Conservation (phyloP, 2,888 invertebrate species). For the Diplolepis rosae region DNA sequence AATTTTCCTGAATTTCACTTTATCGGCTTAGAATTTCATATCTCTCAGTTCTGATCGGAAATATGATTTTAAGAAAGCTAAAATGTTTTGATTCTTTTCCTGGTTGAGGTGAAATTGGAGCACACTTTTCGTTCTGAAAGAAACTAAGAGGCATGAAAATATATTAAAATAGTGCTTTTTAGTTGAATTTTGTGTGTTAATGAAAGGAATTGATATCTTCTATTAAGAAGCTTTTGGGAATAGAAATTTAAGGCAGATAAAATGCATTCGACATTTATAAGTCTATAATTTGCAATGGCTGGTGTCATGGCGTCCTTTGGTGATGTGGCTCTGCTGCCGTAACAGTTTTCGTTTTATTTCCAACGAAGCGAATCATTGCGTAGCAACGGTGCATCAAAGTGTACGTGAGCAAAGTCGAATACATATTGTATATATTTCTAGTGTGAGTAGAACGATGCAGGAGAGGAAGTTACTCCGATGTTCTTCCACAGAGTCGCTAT, state of each 20-base stretch:
- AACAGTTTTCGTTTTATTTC: slow-evolving; percentile 41
- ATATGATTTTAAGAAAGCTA: background rate
- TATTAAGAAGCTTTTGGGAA: background rate
- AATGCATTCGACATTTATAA: background rate
- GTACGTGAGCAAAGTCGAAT: background rate
- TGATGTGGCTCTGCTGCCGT: slow-evolving; percentile 64
- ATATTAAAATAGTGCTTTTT: no score
- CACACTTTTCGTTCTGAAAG: background rate
- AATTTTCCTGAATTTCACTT: background rate
- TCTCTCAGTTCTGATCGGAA: background rate
- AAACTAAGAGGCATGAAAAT: background rate
- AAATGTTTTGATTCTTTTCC: background rate
- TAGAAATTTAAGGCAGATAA: slow-evolving; percentile 2
- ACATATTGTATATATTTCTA: background rate
- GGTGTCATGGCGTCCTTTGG: slow-evolving; percentile 68
- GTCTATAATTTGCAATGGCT: slow-evolving; percentile 14
- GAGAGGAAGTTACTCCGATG: background rate
- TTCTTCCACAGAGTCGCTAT: slow-evolving; percentile 28
- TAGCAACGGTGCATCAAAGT: background rate
- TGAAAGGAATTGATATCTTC: background rate
- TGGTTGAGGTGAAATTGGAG: background rate
- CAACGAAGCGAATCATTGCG: background rate
- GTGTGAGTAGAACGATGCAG: background rate
- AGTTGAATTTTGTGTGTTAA: no score
- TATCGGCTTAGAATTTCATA: background rate